Base-by-base conservation (phyloP, 2,888 invertebrate genomes). In the Leucania comma region DNA sequence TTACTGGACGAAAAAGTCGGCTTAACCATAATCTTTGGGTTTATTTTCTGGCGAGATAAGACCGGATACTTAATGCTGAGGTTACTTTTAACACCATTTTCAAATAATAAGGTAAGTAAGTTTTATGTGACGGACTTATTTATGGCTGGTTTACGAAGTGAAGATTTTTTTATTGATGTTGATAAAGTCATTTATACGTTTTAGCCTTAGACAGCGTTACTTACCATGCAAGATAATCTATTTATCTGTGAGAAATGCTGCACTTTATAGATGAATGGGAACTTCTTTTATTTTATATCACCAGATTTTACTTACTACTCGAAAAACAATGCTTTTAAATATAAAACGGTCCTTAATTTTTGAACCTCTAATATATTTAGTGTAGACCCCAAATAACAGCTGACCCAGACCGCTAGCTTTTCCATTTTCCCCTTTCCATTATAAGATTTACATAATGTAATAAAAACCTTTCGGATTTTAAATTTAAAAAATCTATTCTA, bases 391-490 rank as follows among this genome's bases (percentile, higher is more conserved):
- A 68, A 81, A 75, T 64, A 63, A 68, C 60, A 29, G 46, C 50
- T 61, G 46, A 65, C 38, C 10, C 64, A 60, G 46, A 53, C 61
- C 22, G 38, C 60, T 56, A 58, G 61, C 51, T 63, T 71, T 75
- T 46, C 24, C 67, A 78, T 71, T 69, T 78, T 67, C 57, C 75
- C 59, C 29, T 84, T 82, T 73, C 68, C 58, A 71, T 82, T 72
- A 70, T 26, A 59, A 64, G 29, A 75, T 82, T 82, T 79, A 75
- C 82, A 82, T 82, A 82, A 84, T 69, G 59, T 69, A 71, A 79
- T 75, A 82, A 84, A 84, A 82, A 79, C 61, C 80, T 82, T 79
- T 79, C 56, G 75, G 72, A 72, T 68, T 68, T 79, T 46, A 42
- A 72, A 81, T 78, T 78, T 61, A 68, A 77, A 78, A 84, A 82